Conservation (phyloP, 2,888 invertebrate species). For the Phengaris alcon region DNA sequence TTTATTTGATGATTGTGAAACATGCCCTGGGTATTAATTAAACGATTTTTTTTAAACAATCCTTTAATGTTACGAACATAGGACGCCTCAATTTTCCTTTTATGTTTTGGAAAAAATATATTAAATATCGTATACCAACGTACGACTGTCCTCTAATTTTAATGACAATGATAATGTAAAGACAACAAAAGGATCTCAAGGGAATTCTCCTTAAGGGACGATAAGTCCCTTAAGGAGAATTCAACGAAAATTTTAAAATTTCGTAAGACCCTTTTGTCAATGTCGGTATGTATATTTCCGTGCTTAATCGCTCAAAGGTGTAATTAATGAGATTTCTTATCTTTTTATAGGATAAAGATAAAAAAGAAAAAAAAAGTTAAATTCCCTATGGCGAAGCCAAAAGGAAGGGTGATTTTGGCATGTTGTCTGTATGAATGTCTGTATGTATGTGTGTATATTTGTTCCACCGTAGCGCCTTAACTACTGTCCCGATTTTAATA, state of each 20-base stretch:
- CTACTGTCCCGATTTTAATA: too few relatives aligned
- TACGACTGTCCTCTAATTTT: background rate
- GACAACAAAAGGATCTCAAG: background rate
- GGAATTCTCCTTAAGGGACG: background rate
- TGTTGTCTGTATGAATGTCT: too few relatives aligned
- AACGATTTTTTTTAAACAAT: background rate
- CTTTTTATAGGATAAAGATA: background rate
- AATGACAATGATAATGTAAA: constrained; percentile 2
- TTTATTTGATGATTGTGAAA: too few relatives aligned
- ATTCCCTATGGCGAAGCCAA: too few relatives aligned
- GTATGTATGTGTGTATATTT: too few relatives aligned
- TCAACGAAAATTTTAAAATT: constrained; percentile 13
- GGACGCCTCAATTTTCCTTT: background rate
- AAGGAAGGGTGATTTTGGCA: too few relatives aligned
- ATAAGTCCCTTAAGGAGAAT: too few relatives aligned
- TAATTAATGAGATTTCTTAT: background rate
- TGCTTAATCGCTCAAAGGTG: constrained; percentile 12
- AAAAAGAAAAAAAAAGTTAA: too few relatives aligned
- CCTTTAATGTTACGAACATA: background rate
- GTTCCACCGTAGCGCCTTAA: too few relatives aligned
- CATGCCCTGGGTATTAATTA: too few relatives aligned
- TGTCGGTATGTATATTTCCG: constrained; percentile 13
- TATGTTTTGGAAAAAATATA: background rate
- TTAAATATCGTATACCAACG: background rate
- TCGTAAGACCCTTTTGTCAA: background rate